phyloP scores from a whole-genome alignment of 1,140 invertebrate species.

The Amphibalanus amphitrite region DNA sequence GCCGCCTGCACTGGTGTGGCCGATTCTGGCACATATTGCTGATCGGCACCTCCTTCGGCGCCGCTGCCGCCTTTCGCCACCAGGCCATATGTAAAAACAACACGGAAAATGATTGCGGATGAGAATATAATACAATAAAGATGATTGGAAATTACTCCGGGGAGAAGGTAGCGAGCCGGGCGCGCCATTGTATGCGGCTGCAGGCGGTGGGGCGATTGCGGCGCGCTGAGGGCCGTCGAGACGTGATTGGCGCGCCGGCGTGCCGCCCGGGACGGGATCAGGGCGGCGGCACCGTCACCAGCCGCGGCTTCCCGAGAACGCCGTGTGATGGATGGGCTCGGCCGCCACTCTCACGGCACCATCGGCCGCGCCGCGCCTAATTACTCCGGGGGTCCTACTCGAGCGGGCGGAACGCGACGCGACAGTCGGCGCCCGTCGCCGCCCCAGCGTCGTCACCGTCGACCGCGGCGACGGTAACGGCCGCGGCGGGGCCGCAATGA shows the following conservation, averaged over 20 bases:
- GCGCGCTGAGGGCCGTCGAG: too few relatives aligned
- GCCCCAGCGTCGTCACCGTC: background rate
- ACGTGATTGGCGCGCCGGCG: background rate
- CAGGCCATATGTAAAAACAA: background rate
- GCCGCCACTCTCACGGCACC: too few relatives aligned
- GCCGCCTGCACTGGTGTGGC: background rate
- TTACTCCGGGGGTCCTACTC: background rate
- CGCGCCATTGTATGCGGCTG: background rate
- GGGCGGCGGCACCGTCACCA: too few relatives aligned
- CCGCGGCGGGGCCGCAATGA: too few relatives aligned
- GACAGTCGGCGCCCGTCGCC: background rate
- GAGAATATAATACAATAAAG: constrained; percentile 2
- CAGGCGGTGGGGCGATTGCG: background rate
- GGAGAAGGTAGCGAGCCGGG: background rate
- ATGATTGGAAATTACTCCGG: background rate
- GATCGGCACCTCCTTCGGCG: too few relatives aligned
- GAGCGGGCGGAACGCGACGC: background rate
- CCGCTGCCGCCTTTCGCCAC: too few relatives aligned
- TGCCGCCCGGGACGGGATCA: too few relatives aligned
- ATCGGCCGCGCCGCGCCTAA: background rate
- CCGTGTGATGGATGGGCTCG: background rate
- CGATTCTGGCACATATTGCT: too few relatives aligned
- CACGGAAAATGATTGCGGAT: background rate
- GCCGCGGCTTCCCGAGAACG: too few relatives aligned
- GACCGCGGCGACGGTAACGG: too few relatives aligned